phyloP scores from a whole-genome alignment of 2,797 vertebrate genomes.

The Smutsia temminckii region DNA sequence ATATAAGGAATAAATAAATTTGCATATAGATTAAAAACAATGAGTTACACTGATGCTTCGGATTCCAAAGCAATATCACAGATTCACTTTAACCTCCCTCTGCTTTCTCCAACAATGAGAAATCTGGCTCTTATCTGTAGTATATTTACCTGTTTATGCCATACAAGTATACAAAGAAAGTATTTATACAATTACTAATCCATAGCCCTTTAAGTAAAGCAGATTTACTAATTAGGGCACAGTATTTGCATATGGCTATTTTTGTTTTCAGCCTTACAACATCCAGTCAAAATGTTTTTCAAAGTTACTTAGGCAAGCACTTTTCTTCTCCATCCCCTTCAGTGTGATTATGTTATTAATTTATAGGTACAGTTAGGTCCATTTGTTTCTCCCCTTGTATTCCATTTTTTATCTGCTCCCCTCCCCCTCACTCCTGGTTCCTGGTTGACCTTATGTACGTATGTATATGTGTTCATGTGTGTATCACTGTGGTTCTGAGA shows the following conservation, averaged over 20 bases:
- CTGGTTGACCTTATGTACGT: not conserved
- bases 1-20: not conserved
- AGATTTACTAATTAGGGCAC: not conserved
- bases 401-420: not conserved
- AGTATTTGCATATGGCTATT: not conserved
- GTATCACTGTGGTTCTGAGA: not conserved
- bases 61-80: not conserved
- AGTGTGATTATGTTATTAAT: not conserved
- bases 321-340: not conserved
- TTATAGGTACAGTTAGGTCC: not conserved
- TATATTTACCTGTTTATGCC: not conserved
- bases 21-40: not conserved
- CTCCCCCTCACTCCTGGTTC: not conserved
- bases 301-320: not conserved
- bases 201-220: not conserved
- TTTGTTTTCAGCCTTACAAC: not conserved
- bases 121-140: not conserved
- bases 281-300: not conserved
- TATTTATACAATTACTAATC: not conserved
- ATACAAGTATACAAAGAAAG: not conserved
- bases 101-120: conserved; percentile 9
- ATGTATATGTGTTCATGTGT: not conserved
- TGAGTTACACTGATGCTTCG: not conserved
- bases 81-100: not conserved
- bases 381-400: not conserved